Conservation (phyloP, 2,888 invertebrate genomes). For the Chrysopilus asiliformis region DNA sequence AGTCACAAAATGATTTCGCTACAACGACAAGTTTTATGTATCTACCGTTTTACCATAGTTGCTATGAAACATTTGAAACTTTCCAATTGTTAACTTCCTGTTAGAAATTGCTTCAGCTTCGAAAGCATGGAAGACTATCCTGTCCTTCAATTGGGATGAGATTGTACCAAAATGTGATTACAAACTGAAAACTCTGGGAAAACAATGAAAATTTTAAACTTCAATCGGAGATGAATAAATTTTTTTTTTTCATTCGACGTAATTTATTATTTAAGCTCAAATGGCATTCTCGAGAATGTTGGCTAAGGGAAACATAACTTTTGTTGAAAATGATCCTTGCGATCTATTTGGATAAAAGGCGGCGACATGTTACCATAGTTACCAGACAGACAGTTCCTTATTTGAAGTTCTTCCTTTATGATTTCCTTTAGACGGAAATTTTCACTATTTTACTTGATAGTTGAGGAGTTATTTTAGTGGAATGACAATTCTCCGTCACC, state of each 20-base stretch:
- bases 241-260: too few species aligned
- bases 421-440: not conserved
- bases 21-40: too few species aligned
- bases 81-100: not conserved
- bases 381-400: conserved; percentile 6
- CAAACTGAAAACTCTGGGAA: conserved; percentile 9
- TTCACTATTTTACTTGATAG: not conserved
- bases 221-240: conserved; percentile 13
- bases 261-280: too few species aligned
- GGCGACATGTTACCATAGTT: conserved; percentile 11
- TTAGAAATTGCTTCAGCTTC: too few species aligned
- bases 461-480: too few species aligned
- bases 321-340: too few species aligned
- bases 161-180: conserved; percentile 10
- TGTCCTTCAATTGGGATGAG: conserved; percentile 1
- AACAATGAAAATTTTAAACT: conserved; percentile 10
- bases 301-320: too few species aligned
- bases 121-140: too few species aligned
- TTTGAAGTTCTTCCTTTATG: not conserved
- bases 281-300: too few species aligned
- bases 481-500: too few species aligned
- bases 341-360: conserved; percentile 8
- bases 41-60: not conserved
- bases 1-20: not conserved
- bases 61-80: not conserved